Evolutionary conservation across 2,113 vertebrate species (phyloP).

Genomic region (Pterocles burchelli): DNA sequence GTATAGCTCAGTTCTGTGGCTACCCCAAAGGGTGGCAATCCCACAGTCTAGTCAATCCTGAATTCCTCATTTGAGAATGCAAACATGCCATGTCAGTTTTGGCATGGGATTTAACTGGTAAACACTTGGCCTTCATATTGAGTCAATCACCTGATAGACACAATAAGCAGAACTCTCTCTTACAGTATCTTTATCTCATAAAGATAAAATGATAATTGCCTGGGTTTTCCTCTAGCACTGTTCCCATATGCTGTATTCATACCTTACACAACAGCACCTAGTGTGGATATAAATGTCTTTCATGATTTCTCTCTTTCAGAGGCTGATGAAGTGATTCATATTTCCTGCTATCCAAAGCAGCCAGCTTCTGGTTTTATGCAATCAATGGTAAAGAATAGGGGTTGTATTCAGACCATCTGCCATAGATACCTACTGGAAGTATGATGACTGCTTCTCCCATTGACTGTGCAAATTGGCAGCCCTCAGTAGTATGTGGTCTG

Average conservation of each 20-base stretch:
- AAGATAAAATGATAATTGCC: background rate
- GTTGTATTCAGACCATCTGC: constrained; percentile 51
- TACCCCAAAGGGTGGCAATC: background rate
- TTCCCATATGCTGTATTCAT: constrained; percentile 7
- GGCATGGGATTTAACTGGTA: background rate
- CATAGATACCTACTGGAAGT: constrained; percentile 13
- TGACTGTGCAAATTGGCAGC: constrained; percentile 38
- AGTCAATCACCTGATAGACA: background rate
- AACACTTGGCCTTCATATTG: background rate
- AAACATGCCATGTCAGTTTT: background rate
- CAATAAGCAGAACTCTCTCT: background rate
- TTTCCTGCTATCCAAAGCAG: constrained; percentile 42
- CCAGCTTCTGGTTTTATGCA: constrained; percentile 37
- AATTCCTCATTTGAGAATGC: background rate
- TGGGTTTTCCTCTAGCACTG: background rate
- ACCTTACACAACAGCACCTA: constrained; percentile 15
- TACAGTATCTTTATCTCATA: background rate
- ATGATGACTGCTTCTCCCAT: constrained; percentile 23
- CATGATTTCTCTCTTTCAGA: constrained; percentile 25
- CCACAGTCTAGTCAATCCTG: background rate
- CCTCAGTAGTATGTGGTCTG: constrained; percentile 1
- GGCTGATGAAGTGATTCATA: constrained; percentile 50
- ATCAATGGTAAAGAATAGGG: constrained; percentile 25
- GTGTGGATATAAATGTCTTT: constrained; percentile 33
- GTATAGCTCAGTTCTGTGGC: background rate